Conservation (phyloP, 2,797 vertebrate genomes). For the Pelobates cultripes region DNA sequence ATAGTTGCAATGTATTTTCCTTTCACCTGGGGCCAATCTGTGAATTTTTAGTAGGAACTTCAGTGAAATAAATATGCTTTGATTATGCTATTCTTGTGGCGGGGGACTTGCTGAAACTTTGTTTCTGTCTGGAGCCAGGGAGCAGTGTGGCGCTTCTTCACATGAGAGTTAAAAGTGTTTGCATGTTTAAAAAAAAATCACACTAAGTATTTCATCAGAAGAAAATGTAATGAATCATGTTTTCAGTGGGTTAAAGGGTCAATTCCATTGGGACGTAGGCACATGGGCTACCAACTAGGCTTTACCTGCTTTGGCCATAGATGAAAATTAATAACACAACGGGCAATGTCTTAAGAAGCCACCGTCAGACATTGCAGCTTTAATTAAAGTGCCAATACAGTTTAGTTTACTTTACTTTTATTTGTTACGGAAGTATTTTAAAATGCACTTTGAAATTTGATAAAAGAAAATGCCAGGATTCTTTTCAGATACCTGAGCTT, state of each 20-base stretch:
- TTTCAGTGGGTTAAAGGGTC: not conserved
- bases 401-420: no score
- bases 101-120: constrained; percentile 10
- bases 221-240: constrained; percentile 1
- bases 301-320: no score
- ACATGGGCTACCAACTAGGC: not conserved
- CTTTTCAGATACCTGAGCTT: no score
- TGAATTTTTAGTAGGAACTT: constrained; percentile 21
- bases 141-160: constrained; percentile 21
- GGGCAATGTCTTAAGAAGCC: no score
- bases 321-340: no score
- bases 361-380: no score
- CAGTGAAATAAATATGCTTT: not conserved
- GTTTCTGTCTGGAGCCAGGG: constrained; percentile 11
- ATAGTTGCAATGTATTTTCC: constrained; percentile 5
- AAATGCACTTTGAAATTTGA: no score
- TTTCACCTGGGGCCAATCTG: constrained; percentile 10
- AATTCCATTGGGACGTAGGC: not conserved
- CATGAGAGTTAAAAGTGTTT: constrained; percentile 24
- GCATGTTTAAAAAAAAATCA: constrained; percentile 47
- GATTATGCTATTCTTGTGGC: not conserved
- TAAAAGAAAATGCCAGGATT: no score
- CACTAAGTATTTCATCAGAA: constrained; percentile 48
- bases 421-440: no score
- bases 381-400: no score